These are phyloP conservation scores for Odontocolon sp. DNA, from an alignment of 2,888 invertebrate genomes.

Conservation along the genomic window DNA sequence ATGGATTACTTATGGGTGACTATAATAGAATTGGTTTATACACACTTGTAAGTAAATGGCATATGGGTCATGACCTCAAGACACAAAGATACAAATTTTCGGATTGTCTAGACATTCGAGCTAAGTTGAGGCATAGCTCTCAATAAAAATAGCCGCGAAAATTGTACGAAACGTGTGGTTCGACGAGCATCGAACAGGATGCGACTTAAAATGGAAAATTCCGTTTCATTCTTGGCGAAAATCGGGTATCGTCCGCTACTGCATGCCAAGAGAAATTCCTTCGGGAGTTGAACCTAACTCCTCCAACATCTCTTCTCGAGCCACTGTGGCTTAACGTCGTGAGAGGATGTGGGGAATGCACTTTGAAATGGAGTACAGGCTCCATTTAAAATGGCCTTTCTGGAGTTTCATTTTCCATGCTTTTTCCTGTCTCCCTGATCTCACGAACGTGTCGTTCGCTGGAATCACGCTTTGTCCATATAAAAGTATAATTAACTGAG, in stretches of 20 bases:
- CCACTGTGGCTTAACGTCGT: conserved; percentile 55
- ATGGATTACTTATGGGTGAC: too few species aligned
- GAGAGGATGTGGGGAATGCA: conserved; percentile 60
- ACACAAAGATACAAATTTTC: background rate
- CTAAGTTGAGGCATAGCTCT: conserved; percentile 4
- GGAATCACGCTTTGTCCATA: conserved; percentile 16
- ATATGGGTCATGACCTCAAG: too few species aligned
- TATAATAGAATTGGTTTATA: too few species aligned
- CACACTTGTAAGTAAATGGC: too few species aligned
- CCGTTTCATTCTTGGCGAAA: conserved; percentile 56
- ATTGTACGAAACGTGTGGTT: conserved; percentile 17
- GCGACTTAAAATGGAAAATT: conserved; percentile 57
- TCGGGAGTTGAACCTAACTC: conserved; percentile 47
- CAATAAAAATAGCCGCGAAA: conserved; percentile 16
- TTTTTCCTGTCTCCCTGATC: conserved; percentile 15
- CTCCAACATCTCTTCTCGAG: conserved; percentile 47
- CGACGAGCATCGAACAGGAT: conserved; percentile 16
- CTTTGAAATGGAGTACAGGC: conserved; percentile 61
- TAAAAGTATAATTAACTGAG: background rate
- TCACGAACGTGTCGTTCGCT: conserved; percentile 5
- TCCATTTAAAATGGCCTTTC: conserved; percentile 59
- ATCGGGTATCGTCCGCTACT: conserved; percentile 23
- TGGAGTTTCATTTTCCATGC: conserved; percentile 57
- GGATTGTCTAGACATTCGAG: background rate
- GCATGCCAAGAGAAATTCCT: conserved; percentile 58